Conservation (phyloP, 1,140 invertebrate species). For the Papilio polyxenes region DNA sequence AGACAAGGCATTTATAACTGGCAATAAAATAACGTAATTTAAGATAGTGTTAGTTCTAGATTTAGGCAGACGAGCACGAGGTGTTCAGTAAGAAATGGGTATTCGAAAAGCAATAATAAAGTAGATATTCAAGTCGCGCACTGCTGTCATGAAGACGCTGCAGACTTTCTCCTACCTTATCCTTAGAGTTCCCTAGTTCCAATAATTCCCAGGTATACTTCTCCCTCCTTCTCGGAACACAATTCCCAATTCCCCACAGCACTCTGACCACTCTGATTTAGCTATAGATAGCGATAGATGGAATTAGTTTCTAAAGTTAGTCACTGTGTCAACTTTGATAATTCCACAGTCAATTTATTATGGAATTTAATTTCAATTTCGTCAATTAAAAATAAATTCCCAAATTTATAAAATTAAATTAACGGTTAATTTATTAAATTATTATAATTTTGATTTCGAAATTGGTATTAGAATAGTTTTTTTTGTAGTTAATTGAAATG, state of each 20-base stretch:
- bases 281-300: slow-evolving; percentile 26
- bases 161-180: slow-evolving; percentile 59
- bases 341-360: slow-evolving; percentile 65
- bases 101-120: slow-evolving; percentile 80
- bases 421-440: slow-evolving; percentile 21
- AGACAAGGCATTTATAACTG: slow-evolving; percentile 70
- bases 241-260: slow-evolving; percentile 19
- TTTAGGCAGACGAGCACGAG: slow-evolving; percentile 70
- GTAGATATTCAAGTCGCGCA: slow-evolving; percentile 75
- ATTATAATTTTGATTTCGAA: slow-evolving; percentile 39
- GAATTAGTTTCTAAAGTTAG: neutral
- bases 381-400: slow-evolving; percentile 70
- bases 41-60: slow-evolving; percentile 67
- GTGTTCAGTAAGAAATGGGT: slow-evolving; percentile 76
- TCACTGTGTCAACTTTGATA: slow-evolving; percentile 26
- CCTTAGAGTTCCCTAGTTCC: slow-evolving; percentile 63
- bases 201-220: slow-evolving; percentile 48
- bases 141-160: slow-evolving; percentile 71
- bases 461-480: slow-evolving; percentile 20
- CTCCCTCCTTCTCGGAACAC: slow-evolving; percentile 16
- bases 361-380: slow-evolving; percentile 71
- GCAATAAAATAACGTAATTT: slow-evolving; percentile 75
- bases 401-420: slow-evolving; percentile 41
- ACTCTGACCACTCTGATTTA: slow-evolving; percentile 23
- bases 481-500: slow-evolving; percentile 24